Conservation (phyloP, 2,113 vertebrate genomes). For the Melanostigma gelatinosum region DNA sequence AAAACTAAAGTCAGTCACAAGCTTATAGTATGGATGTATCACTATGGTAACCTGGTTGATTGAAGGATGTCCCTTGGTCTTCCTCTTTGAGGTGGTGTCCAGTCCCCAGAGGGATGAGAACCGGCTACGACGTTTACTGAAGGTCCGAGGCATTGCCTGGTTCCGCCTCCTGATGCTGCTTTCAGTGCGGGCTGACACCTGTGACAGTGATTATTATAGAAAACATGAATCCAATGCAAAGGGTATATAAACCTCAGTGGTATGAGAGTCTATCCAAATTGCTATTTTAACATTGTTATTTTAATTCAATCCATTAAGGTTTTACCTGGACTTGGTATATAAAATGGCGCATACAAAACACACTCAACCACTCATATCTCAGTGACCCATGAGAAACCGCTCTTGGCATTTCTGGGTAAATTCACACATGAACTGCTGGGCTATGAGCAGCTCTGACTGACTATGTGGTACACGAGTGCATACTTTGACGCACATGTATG, state of each 20-base stretch:
- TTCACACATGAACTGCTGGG: slow-evolving; percentile 34
- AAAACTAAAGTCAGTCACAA: neutral
- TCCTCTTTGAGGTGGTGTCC: slow-evolving; percentile 94
- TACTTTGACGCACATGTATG: slow-evolving; percentile 17
- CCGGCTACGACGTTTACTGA: slow-evolving; percentile 93
- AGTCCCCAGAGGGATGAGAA: slow-evolving; percentile 98
- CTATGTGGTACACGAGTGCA: slow-evolving; percentile 19
- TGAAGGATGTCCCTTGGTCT: slow-evolving; percentile 90
- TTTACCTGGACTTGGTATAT: neutral
- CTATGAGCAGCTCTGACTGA: slow-evolving; percentile 43
- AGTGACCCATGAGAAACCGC: slow-evolving; percentile 43
- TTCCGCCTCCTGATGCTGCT: slow-evolving; percentile 87
- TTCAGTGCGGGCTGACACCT: slow-evolving; percentile 95
- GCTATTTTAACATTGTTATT: neutral
- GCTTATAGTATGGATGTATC: neutral
- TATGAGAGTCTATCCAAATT: neutral
- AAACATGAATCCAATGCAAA: neutral
- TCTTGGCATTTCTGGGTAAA: slow-evolving; percentile 76
- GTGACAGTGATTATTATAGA: neutral
- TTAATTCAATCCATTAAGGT: neutral
- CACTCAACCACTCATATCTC: slow-evolving; percentile 13
- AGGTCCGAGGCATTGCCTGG: slow-evolving; percentile 91
- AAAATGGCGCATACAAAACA: neutral
- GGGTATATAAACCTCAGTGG: neutral
- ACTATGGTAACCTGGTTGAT: slow-evolving; percentile 88